Evolutionary conservation across 2,113 vertebrate genomes (phyloP).

Genomic region (Entomyzon cyanotis): DNA sequence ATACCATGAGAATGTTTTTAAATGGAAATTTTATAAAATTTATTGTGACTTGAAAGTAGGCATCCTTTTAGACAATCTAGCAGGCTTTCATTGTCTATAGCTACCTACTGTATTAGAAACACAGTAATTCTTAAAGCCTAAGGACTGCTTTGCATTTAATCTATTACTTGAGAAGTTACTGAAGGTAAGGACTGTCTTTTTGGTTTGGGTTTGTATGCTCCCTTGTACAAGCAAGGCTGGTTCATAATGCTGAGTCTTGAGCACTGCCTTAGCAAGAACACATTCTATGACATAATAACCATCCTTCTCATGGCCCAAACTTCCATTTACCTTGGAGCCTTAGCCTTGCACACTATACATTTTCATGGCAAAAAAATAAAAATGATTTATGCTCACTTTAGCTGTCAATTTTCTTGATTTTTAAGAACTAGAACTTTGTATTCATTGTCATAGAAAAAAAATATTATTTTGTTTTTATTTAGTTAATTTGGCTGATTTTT

Average conservation of each 20-base stretch:
- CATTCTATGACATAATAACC: background rate
- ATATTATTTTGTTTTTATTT: background rate
- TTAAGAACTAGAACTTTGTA: background rate
- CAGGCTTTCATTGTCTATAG: background rate
- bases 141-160: background rate
- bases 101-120: background rate
- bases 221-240: background rate
- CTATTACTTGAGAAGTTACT: background rate
- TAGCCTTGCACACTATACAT: background rate
- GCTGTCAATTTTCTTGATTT: background rate
- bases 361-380: background rate
- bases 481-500: background rate
- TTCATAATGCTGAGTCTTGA: background rate
- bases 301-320: background rate
- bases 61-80: background rate
- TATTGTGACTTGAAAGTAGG: background rate
- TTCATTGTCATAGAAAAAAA: background rate
- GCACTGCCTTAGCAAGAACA: background rate
- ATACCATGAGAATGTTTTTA: background rate
- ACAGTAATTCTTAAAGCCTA: background rate
- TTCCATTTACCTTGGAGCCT: background rate
- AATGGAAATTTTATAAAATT: background rate
- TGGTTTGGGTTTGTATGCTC: background rate
- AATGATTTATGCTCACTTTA: background rate
- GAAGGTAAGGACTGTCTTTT: background rate